A percentile compares a stretch with the other conserved stretches of the same genome.
These are phyloP conservation scores for Paguma larvata DNA, from an alignment of 2,797 vertebrate genomes.

Conservation along the genomic window DNA sequence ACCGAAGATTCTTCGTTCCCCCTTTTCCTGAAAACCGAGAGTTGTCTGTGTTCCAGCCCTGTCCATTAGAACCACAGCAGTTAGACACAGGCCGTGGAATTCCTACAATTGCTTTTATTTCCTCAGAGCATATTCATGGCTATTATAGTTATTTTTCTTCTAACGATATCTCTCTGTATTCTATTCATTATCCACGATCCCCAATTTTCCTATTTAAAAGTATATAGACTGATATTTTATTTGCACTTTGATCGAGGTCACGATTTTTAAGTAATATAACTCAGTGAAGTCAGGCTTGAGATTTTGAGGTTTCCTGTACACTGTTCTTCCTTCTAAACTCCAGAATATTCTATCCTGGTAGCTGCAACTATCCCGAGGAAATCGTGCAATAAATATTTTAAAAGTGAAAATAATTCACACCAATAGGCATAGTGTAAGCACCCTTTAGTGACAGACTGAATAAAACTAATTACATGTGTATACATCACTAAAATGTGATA, in stretches of 20 bases:
- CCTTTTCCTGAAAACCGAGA: neutral
- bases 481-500: neutral
- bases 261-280: neutral
- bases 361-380: slow-evolving; percentile 2
- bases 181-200: neutral
- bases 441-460: neutral
- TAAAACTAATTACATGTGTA: neutral
- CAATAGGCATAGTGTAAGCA: neutral
- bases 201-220: neutral
- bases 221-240: neutral
- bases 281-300: neutral
- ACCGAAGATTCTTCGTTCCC: neutral
- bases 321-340: neutral
- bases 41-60: neutral
- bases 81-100: neutral
- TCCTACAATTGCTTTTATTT: neutral
- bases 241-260: neutral
- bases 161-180: neutral
- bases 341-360: neutral
- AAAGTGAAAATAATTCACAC: neutral
- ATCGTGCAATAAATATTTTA: neutral
- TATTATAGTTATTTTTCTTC: neutral
- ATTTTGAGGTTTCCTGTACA: neutral
- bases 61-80: neutral
- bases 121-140: neutral